Evolutionary conservation across 2,113 vertebrate species (phyloP), one percentile per base, ranked within the genome.

Genomic region (Engystomops pustulosus): DNA sequence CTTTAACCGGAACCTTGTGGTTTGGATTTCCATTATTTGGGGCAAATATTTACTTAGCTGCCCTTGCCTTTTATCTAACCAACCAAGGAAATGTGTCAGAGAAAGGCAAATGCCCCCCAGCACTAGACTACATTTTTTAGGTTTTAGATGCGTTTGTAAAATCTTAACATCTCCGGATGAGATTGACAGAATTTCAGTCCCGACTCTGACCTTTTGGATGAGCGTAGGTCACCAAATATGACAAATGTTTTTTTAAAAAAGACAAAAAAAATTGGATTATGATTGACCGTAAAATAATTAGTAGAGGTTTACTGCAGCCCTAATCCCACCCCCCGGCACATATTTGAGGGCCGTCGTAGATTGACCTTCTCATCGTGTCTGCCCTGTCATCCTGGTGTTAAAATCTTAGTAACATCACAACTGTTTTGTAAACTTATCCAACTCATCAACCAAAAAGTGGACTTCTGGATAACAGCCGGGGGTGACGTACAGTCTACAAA

Each of bases 321-420:
- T 78, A 78, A 78, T 78, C 75, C 51, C 53, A 15, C 53, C 53
- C 41, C 75, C 32, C 20, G 75, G 32, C 75, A 23, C 38, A 36
- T 32, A 32, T 20, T 30, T 53, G 3, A 36, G 36, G 30, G 27
- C 38, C 44, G 15, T 2, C 44, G 34, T 11, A 15, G 30, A 7
- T 11, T 41, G 18, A 58, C 51, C 15, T 23, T 6, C 18, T 41
- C 51, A 17, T 77, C 32, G 38, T 27, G 32, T 36, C 53, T 58
- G 10, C 11, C 11, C 51, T 36, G 30, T 34, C 74, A 34, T 38
- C 20, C 2, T 3, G 14, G 6, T 15, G 47, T 47, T 7, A 38
- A 41, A 25, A 36, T 38, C 12, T 12, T 5, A 58, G n/a, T n/a
- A 55, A 38, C 20, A n/a, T 77, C 18, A 38, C 51, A 18, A 58